Evolutionary conservation across 2,888 invertebrate genomes (phyloP).

Genomic region (Ophioninae sp.): DNA sequence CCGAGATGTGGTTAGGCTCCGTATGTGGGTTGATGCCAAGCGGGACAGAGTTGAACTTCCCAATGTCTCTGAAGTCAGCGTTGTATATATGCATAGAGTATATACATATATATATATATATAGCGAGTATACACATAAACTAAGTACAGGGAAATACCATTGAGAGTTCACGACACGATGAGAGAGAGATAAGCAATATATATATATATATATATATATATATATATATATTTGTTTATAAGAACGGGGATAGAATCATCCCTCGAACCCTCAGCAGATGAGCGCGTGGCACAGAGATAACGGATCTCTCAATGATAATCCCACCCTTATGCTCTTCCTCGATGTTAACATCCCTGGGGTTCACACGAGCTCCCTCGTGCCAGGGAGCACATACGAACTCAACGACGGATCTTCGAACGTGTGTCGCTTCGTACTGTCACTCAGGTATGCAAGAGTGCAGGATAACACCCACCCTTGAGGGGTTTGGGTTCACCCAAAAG

Average conservation of each 20-base stretch:
- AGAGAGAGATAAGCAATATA: slow-evolving; percentile 28
- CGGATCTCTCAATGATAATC: slow-evolving; percentile 79
- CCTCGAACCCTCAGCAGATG: slow-evolving; percentile 60
- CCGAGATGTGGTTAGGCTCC: slow-evolving; percentile 30
- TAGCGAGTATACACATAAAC: not conserved
- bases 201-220: slow-evolving; percentile 13
- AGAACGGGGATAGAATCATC: slow-evolving; percentile 63
- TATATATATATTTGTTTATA: slow-evolving; percentile 19
- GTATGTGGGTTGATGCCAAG: slow-evolving; percentile 14
- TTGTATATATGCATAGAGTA: slow-evolving; percentile 13
- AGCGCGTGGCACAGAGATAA: slow-evolving; percentile 79
- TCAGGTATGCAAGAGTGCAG: not conserved
- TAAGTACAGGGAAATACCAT: slow-evolving; percentile 44
- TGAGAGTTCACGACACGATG: slow-evolving; percentile 51
- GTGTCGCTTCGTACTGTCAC: not conserved
- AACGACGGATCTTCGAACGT: not conserved
- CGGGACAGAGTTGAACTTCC: slow-evolving; percentile 25
- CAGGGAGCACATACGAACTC: not conserved
- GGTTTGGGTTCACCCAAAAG: no score
- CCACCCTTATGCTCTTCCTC: slow-evolving; percentile 59
- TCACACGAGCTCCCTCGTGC: not conserved
- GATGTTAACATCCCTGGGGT: slow-evolving; percentile 53
- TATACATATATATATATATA: not conserved
- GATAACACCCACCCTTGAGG: no score
- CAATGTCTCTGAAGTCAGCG: slow-evolving; percentile 33